Evolutionary conservation across 2,888 invertebrate genomes (phyloP).

Genomic region (Drosophila suboccidentalis): DNA sequence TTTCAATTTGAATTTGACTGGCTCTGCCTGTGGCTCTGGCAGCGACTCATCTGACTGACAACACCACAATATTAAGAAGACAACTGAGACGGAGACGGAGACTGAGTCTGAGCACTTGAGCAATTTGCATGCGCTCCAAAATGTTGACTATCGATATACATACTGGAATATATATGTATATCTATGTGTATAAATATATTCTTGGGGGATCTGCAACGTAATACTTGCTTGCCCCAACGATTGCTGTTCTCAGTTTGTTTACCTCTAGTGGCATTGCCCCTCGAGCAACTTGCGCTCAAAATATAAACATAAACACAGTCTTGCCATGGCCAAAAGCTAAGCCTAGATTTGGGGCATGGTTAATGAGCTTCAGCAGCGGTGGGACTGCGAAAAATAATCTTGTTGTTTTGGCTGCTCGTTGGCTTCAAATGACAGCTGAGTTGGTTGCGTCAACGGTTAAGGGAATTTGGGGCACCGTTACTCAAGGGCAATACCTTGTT

Average conservation of each 20-base stretch:
- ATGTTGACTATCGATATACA: conserved; percentile 15
- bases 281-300: conserved; percentile 16
- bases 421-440: conserved; percentile 37
- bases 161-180: background rate
- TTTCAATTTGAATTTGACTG: conserved; percentile 66
- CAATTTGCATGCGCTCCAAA: conserved; percentile 41
- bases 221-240: conserved; percentile 7
- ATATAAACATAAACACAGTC: conserved; percentile 31
- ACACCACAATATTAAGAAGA: conserved; percentile 31
- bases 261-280: conserved; percentile 50
- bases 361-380: conserved; percentile 57
- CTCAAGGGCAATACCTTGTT: conserved; percentile 27
- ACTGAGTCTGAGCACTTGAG: conserved; percentile 15
- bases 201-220: conserved; percentile 1
- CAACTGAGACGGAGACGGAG: conserved; percentile 16
- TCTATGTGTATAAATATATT: conserved; percentile 6
- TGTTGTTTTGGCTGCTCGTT: conserved; percentile 7
- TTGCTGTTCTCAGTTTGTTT: conserved; percentile 46
- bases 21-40: conserved; percentile 34
- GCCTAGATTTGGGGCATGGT: conserved; percentile 37
- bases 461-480: conserved; percentile 24
- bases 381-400: conserved; percentile 20
- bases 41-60: conserved; percentile 41
- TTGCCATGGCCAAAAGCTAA: conserved; percentile 24
- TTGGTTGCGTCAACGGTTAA: conserved; percentile 18